A percentile compares a stretch with the other conserved stretches of the same genome.
phyloP scores from a whole-genome alignment of 2,113 vertebrate genomes.

The Heloderma charlesbogerti region DNA sequence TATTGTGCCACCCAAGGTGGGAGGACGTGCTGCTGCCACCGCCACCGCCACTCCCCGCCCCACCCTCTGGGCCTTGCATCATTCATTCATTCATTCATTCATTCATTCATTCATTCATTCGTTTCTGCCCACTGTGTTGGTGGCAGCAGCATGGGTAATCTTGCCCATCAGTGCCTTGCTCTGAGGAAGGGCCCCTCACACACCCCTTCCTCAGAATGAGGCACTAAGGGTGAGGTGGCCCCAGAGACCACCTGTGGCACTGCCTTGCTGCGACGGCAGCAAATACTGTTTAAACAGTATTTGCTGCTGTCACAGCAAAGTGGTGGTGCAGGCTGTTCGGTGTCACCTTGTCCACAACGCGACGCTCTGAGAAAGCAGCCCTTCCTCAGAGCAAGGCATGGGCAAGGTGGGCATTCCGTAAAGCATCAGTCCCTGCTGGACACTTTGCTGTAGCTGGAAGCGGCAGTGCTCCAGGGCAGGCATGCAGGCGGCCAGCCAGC shows the following conservation, averaged over 20 bases:
- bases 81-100: no score
- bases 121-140: no score
- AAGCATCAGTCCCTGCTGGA: not conserved
- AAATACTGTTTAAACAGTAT: not conserved
- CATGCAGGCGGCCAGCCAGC: not conserved
- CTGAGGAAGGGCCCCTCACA: not conserved
- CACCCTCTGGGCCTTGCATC: not conserved
- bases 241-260: not conserved
- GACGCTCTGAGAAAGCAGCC: no score
- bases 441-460: not conserved
- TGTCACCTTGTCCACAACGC: no score
- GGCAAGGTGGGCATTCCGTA: not conserved
- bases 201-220: not conserved
- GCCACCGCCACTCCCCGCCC: not conserved
- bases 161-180: not conserved
- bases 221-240: not conserved
- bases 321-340: no score
- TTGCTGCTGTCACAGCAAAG: no score
- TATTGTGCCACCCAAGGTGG: not conserved
- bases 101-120: no score
- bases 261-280: not conserved
- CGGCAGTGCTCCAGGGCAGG: not conserved
- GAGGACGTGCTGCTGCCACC: not conserved
- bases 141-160: not conserved
- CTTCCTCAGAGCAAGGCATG: not conserved